phyloP scores from a whole-genome alignment of 2,888 invertebrate genomes.

The Tromatobia lineatoria region DNA sequence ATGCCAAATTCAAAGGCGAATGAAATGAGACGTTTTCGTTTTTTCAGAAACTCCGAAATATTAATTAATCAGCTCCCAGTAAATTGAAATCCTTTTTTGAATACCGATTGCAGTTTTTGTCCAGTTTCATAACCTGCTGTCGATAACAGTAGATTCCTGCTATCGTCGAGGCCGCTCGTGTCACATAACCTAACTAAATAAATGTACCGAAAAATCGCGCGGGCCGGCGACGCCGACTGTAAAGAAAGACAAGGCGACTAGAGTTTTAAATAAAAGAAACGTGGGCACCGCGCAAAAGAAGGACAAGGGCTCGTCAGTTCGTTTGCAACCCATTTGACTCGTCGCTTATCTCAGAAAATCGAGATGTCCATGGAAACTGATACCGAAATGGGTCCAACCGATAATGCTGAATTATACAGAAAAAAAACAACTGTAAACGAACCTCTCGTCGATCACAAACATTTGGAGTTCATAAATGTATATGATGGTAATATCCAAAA shows the following conservation, averaged over 20 bases:
- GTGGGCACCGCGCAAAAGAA: not conserved
- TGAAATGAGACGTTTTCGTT: too few species aligned
- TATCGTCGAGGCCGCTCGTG: too few species aligned
- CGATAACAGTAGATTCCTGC: too few species aligned
- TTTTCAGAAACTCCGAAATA: too few species aligned
- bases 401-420: slow-evolving; percentile 83
- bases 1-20: too few species aligned
- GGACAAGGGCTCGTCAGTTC: not conserved
- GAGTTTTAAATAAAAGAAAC: not conserved
- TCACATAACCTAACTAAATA: not conserved
- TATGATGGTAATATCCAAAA: slow-evolving; percentile 78
- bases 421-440: slow-evolving; percentile 78
- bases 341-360: not conserved
- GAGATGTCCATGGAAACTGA: slow-evolving; percentile 27
- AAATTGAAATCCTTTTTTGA: too few species aligned
- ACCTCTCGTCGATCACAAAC: slow-evolving; percentile 77
- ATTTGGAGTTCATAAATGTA: slow-evolving; percentile 82
- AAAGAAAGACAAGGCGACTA: not conserved
- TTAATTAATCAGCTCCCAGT: too few species aligned
- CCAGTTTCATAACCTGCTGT: too few species aligned
- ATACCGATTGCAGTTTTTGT: too few species aligned
- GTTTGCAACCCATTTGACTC: not conserved
- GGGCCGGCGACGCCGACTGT: not conserved
- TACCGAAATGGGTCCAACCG: slow-evolving; percentile 58
- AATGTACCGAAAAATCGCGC: not conserved